Conservation (phyloP, 2,113 vertebrate genomes). For the Scartelaos histophorus region DNA sequence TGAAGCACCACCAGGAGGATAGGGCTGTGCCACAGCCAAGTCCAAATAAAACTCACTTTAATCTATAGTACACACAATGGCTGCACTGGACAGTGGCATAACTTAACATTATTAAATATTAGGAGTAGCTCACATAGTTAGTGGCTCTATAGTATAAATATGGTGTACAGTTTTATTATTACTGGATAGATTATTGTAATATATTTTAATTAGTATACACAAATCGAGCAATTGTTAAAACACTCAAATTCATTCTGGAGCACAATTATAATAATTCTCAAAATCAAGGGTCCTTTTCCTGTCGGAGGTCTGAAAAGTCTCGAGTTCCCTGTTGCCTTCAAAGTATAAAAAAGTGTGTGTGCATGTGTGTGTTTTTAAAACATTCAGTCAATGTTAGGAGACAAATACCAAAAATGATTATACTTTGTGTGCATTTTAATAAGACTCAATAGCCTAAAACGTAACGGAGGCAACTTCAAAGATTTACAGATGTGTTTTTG, state of each 20-base stretch:
- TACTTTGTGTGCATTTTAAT: too few species aligned
- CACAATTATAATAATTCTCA: not conserved
- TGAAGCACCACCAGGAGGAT: constrained; percentile 66
- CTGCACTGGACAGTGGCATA: not conserved
- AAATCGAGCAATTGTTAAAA: too few species aligned
- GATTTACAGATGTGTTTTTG: not conserved
- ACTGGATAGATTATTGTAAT: not conserved
- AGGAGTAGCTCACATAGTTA: not conserved
- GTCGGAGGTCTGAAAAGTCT: too few species aligned
- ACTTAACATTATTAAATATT: not conserved
- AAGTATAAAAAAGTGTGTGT: too few species aligned
- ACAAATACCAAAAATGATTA: too few species aligned
- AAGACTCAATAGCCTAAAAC: too few species aligned
- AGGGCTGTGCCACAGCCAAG: constrained; percentile 44
- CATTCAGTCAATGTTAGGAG: too few species aligned
- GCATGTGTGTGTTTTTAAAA: too few species aligned
- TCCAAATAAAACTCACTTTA: constrained; percentile 53
- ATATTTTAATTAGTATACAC: not conserved
- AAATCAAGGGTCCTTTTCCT: not conserved
- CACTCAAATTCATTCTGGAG: not conserved
- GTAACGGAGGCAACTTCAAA: too few species aligned
- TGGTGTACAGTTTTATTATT: not conserved
- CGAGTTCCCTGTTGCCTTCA: too few species aligned
- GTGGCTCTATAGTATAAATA: not conserved
- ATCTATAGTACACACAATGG: constrained; percentile 18